Evolutionary conservation across 2,888 invertebrate species (phyloP).

Genomic region (Hirudinaria manillensis): DNA sequence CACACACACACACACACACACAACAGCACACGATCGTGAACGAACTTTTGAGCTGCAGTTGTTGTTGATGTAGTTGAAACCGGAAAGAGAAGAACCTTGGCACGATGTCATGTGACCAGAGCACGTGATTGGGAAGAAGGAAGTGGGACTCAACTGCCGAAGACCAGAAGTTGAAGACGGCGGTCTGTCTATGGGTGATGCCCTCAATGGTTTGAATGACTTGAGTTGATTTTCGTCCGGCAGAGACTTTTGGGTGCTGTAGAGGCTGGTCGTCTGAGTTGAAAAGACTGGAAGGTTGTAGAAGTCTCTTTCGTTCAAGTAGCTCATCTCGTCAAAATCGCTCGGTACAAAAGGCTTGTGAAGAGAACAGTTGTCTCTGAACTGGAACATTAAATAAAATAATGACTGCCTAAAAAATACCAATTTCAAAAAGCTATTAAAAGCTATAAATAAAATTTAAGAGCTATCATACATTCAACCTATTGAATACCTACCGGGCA

Average conservation of each 20-base stretch:
- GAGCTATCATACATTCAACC: too few relatives aligned
- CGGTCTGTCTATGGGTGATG: neutral
- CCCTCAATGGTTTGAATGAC: constrained; percentile 9
- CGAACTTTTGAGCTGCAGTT: too few relatives aligned
- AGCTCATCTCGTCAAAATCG: constrained; percentile 17
- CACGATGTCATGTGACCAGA: neutral
- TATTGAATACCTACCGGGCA: constrained; percentile 7
- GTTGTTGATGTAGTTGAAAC: constrained; percentile 9
- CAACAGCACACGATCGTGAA: too few relatives aligned
- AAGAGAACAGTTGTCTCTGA: constrained; percentile 10
- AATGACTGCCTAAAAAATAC: neutral
- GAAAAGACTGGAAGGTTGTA: constrained; percentile 23
- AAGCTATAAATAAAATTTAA: too few relatives aligned
- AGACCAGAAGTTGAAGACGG: neutral
- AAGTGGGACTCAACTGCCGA: constrained; percentile 6
- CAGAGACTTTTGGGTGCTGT: neutral
- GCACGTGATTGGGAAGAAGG: constrained; percentile 26
- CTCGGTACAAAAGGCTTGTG: neutral
- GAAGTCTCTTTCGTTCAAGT: constrained; percentile 21
- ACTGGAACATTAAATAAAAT: neutral
- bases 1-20: too few relatives aligned
- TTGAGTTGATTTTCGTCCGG: constrained; percentile 10
- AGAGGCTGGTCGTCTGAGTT: neutral
- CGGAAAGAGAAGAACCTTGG: neutral
- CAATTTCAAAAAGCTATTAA: neutral